phyloP scores from a whole-genome alignment of 2,113 vertebrate genomes.

The Serilophus lunatus region DNA sequence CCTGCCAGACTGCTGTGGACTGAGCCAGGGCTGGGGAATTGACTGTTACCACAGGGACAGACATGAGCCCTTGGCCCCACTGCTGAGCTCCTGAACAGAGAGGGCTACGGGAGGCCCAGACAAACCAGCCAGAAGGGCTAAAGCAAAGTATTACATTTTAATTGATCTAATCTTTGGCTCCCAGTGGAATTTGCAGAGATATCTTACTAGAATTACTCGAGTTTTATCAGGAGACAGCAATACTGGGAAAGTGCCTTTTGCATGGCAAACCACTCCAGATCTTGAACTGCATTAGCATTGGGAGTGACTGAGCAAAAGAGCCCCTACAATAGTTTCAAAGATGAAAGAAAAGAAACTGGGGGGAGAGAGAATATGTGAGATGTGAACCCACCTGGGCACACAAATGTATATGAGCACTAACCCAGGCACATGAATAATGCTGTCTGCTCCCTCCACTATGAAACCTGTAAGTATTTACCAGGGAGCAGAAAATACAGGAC shows the following conservation, averaged over 20 bases:
- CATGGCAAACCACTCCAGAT: constrained; percentile 48
- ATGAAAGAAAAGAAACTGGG: neutral
- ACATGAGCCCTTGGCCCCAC: neutral
- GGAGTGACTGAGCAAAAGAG: constrained; percentile 16
- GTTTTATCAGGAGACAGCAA: constrained; percentile 70
- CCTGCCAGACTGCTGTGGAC: constrained; percentile 30
- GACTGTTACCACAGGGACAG: neutral
- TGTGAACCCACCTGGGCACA: neutral
- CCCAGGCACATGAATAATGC: neutral
- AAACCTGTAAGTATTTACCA: neutral
- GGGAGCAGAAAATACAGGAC: neutral
- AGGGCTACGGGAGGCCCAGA: constrained; percentile 14
- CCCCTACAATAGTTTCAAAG: constrained; percentile 8
- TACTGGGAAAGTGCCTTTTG: constrained; percentile 71
- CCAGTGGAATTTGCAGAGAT: constrained; percentile 65
- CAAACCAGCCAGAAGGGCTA: constrained; percentile 61
- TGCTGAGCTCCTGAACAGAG: constrained; percentile 32
- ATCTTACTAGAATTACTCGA: constrained; percentile 74
- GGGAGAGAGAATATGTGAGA: neutral
- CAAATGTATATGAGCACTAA: neutral
- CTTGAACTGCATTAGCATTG: constrained; percentile 67
- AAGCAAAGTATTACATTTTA: constrained; percentile 74
- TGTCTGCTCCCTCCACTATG: neutral
- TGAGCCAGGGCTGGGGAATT: constrained; percentile 36
- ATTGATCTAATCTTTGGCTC: constrained; percentile 77